Evolutionary conservation across 2,113 vertebrate genomes (phyloP).

Genomic region (Sturnira hondurensis): DNA sequence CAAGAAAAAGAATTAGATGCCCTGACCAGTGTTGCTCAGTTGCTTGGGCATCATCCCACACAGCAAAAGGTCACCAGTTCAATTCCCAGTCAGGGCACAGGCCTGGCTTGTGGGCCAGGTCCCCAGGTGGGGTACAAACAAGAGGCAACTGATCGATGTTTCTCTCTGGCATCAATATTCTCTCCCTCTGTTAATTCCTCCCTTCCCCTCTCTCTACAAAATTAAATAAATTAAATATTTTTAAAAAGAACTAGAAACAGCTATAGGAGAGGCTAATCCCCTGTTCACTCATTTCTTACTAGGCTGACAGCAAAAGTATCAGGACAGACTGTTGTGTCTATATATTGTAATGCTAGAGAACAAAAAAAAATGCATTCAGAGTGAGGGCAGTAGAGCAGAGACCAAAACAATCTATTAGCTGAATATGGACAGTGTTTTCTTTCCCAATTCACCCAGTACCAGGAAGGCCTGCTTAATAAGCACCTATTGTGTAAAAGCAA

Average conservation of each 20-base stretch:
- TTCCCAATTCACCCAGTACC: conserved; percentile 6
- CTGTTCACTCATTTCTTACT: not conserved
- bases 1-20: not conserved
- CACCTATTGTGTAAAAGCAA: conserved; percentile 41
- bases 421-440: not conserved
- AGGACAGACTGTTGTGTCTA: not conserved
- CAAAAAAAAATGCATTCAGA: not conserved
- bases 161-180: too few relatives aligned
- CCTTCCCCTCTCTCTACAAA: too few relatives aligned
- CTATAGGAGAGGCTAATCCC: not conserved
- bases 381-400: not conserved
- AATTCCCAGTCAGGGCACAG: too few relatives aligned
- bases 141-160: too few relatives aligned
- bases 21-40: too few relatives aligned
- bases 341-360: not conserved
- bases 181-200: too few relatives aligned
- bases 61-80: too few relatives aligned
- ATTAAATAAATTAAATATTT: too few relatives aligned
- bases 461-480: conserved; percentile 20
- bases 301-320: not conserved
- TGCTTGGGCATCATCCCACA: too few relatives aligned
- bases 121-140: too few relatives aligned
- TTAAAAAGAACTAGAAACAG: not conserved
- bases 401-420: conserved; percentile 13
- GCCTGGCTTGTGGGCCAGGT: too few relatives aligned